Percentiles rank a stretch among this genome's conserved stretches.
Conservation (phyloP, 2,797 vertebrate genomes). For the Oceanodroma leucorhoa region DNA sequence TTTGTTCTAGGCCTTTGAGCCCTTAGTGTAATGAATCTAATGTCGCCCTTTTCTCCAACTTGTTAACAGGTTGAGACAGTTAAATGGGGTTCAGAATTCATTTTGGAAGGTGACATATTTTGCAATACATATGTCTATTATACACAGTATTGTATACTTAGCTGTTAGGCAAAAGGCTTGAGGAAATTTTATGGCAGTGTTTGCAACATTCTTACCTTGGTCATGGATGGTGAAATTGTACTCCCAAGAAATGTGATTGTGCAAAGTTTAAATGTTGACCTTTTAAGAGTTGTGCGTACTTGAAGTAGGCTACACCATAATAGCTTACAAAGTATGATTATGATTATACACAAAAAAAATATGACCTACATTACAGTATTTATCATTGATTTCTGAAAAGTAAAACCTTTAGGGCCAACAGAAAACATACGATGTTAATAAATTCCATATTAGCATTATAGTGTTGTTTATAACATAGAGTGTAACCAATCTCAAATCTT, state of each 20-base stretch:
- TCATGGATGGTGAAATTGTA: background rate
- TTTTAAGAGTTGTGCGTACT: background rate
- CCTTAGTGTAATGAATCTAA: background rate
- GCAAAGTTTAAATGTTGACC: background rate
- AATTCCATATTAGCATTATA: background rate
- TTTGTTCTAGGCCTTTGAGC: background rate
- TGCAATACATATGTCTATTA: background rate
- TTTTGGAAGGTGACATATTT: constrained; percentile 16
- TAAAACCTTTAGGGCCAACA: background rate
- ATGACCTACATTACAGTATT: background rate
- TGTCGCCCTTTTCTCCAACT: background rate
- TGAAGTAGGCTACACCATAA: background rate
- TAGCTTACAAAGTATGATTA: constrained; percentile 3
- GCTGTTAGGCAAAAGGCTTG: background rate
- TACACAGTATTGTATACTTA: background rate
- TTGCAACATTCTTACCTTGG: background rate
- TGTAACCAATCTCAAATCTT: background rate
- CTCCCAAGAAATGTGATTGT: background rate
- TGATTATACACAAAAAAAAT: background rate
- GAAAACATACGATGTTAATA: background rate
- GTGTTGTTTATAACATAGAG: background rate
- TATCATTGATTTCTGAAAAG: background rate
- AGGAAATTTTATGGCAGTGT: background rate
- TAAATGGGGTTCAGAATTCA: constrained; percentile 26
- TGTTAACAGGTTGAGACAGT: background rate